Conservation (phyloP, 2,113 vertebrate species). For the Sinocyclocheilus anshuiensis region DNA sequence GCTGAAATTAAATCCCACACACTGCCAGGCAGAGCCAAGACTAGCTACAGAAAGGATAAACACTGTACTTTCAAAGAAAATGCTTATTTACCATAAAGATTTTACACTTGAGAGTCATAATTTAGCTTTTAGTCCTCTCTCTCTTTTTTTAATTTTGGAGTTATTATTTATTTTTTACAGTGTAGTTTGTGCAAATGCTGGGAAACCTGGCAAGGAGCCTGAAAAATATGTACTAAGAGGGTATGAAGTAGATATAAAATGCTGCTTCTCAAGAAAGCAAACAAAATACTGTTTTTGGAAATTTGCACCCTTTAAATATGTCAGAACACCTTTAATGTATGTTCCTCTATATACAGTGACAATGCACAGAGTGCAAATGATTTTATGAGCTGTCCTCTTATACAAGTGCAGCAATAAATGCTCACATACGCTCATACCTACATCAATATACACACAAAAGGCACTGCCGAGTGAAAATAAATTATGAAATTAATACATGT, state of each 20-base stretch:
- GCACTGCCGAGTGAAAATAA: background rate
- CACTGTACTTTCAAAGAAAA: background rate
- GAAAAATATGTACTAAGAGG: background rate
- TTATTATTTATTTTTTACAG: background rate
- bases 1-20: background rate
- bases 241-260: background rate
- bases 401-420: background rate
- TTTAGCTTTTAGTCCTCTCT: background rate
- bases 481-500: background rate
- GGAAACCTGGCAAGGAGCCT: too few relatives aligned
- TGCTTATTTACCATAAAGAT: background rate
- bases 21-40: background rate
- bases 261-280: background rate
- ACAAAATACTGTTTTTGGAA: too few relatives aligned
- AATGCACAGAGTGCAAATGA: background rate
- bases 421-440: background rate
- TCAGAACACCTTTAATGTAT: background rate
- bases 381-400: background rate
- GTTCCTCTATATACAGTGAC: background rate
- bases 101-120: background rate
- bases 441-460: constrained; percentile 9
- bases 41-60: background rate
- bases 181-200: background rate
- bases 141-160: background rate
- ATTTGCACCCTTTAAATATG: too few relatives aligned